Percentiles rank a stretch among this genome's conserved stretches.
Conservation (phyloP, 1,140 invertebrate species). For the Leucophenga varia region DNA sequence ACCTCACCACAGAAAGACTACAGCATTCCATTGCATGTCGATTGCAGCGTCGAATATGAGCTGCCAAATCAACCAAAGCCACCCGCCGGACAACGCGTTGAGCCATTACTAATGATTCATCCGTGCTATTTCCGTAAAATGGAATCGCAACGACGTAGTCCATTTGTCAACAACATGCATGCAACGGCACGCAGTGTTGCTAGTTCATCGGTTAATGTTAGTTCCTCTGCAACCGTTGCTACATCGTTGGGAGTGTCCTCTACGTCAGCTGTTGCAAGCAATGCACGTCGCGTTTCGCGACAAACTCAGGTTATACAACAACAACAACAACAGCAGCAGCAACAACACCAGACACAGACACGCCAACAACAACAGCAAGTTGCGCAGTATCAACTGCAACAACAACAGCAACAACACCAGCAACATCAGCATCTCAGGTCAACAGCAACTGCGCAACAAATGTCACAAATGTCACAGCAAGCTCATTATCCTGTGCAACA, state of each 20-base stretch:
- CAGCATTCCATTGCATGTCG: conserved; percentile 75
- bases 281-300: conserved; percentile 28
- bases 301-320: conserved; percentile 37
- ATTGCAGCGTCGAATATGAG: conserved; percentile 84
- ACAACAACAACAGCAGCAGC: conserved; percentile 33
- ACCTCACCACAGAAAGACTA: conserved; percentile 65
- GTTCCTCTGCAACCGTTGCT: conserved; percentile 34
- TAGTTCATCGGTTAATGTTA: conserved; percentile 34
- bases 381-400: conserved; percentile 26
- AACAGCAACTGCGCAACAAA: conserved; percentile 38
- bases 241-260: conserved; percentile 21
- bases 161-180: conserved; percentile 71
- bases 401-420: conserved; percentile 34
- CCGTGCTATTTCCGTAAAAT: conserved; percentile 81
- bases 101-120: conserved; percentile 80
- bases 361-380: conserved; percentile 24
- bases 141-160: conserved; percentile 72
- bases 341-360: conserved; percentile 30
- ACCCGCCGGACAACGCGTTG: conserved; percentile 71
- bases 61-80: conserved; percentile 79
- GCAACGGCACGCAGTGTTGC: conserved; percentile 39
- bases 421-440: conserved; percentile 34
- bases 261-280: conserved; percentile 29
- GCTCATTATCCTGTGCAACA: conserved; percentile 55
- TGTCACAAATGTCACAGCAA: conserved; percentile 56